phyloP scores from a whole-genome alignment of 1,140 invertebrate genomes.

The Drosophila nikananu region DNA sequence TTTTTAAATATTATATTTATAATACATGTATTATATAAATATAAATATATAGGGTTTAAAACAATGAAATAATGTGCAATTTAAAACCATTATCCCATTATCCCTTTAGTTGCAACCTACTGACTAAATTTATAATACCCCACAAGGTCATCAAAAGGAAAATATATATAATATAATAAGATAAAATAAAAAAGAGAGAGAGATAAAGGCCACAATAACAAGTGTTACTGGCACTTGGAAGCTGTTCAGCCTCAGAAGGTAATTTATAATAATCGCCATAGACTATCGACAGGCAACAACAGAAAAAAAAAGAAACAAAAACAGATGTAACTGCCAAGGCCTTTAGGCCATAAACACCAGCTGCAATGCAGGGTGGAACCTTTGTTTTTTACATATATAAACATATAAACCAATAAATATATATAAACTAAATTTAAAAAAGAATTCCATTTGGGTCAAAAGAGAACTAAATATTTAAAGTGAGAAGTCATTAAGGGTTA shows the following conservation, averaged over 20 bases:
- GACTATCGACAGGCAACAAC: constrained; percentile 42
- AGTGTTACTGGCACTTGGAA: constrained; percentile 34
- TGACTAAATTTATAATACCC: background rate
- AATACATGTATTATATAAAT: too few species aligned
- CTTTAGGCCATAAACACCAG: constrained; percentile 46
- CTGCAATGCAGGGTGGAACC: constrained; percentile 36
- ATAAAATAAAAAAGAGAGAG: background rate
- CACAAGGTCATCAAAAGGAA: background rate
- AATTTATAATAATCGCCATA: constrained; percentile 67
- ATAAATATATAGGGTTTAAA: too few species aligned
- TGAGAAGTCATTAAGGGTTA: constrained; percentile 7
- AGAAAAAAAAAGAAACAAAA: background rate
- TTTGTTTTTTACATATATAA: background rate
- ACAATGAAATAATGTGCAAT: too few species aligned
- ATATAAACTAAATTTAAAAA: background rate
- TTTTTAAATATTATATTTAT: too few species aligned
- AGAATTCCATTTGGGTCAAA: background rate
- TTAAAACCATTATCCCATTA: background rate
- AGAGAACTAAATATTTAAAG: constrained; percentile 8
- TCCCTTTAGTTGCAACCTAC: background rate
- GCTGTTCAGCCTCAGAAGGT: constrained; percentile 43
- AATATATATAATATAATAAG: too few species aligned
- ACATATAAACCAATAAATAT: too few species aligned
- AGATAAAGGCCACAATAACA: constrained; percentile 23
- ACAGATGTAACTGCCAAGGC: constrained; percentile 37